Percentiles rank a stretch among this genome's conserved stretches.
These are phyloP conservation scores for Adela reaumurella DNA, from an alignment of 2,888 invertebrate genomes.

Conservation along the genomic window DNA sequence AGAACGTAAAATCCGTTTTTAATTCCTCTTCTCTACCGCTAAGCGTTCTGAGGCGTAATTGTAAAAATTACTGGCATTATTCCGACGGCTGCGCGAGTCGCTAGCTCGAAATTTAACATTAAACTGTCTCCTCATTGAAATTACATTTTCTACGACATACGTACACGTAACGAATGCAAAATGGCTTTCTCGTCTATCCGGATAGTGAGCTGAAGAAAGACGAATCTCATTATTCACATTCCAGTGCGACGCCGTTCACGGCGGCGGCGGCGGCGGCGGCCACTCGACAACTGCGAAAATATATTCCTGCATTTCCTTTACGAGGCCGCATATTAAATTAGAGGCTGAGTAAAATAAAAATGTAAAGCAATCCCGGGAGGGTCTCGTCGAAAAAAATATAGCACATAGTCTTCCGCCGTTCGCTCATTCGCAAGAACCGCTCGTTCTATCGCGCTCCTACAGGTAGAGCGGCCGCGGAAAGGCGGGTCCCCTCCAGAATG, in stretches of 20 bases:
- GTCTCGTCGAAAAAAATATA: constrained; percentile 11
- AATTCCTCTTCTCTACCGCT: no score
- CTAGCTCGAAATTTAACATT: no score
- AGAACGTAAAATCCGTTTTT: no score
- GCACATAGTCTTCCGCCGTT: no score
- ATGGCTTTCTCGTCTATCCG: not conserved
- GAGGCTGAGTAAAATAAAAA: constrained; percentile 43
- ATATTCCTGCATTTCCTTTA: constrained; percentile 36
- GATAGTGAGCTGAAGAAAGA: not conserved
- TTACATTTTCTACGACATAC: not conserved
- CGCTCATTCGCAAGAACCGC: no score
- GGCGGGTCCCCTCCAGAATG: no score
- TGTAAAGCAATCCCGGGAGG: constrained; percentile 33
- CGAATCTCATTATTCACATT: not conserved
- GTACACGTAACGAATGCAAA: not conserved
- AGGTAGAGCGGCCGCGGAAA: no score
- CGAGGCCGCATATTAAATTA: constrained; percentile 44
- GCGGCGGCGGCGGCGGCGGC: constrained; percentile 16
- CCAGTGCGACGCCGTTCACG: not conserved
- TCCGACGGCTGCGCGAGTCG: no score
- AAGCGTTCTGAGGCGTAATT: no score
- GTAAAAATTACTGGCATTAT: no score
- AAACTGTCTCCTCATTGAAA: no score
- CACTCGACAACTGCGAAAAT: constrained; percentile 37
- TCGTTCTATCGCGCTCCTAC: no score